These are phyloP conservation scores for Lophura nycthemera DNA, from an alignment of 2,113 vertebrate species.

Conservation along the genomic window DNA sequence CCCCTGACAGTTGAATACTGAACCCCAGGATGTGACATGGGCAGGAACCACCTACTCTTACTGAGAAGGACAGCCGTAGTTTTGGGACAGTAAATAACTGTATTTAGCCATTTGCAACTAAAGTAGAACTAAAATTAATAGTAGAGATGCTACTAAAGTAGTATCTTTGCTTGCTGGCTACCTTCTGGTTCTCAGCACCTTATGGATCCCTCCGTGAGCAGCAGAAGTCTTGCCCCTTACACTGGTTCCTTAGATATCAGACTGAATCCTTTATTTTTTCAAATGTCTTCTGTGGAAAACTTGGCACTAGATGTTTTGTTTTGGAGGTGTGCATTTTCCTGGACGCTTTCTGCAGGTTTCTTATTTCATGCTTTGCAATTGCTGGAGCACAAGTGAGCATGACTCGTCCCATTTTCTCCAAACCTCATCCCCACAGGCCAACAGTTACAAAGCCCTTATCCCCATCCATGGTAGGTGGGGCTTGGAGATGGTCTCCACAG, in stretches of 20 bases:
- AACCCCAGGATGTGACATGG: not conserved
- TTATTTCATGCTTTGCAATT: not conserved
- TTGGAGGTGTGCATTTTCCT: not conserved
- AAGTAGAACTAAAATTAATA: not conserved
- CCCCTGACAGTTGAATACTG: not conserved
- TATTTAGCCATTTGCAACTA: not conserved
- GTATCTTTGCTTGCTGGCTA: not conserved
- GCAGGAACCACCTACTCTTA: not conserved
- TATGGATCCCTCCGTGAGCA: not conserved
- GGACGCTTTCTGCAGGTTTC: not conserved
- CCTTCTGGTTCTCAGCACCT: not conserved
- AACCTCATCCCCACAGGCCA: not conserved
- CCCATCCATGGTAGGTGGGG: not conserved
- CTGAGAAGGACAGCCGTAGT: not conserved
- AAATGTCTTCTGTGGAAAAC: not conserved
- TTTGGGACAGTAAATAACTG: not conserved
- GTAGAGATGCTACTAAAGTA: no score
- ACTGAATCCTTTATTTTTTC: not conserved
- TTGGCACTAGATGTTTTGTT: not conserved
- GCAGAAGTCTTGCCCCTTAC: not conserved
- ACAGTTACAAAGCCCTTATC: not conserved
- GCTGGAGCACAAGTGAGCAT: not conserved
- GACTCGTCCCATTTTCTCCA: not conserved
- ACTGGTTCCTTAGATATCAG: not conserved
- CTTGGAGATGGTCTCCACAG: not conserved